phyloP scores from a whole-genome alignment of 2,888 invertebrate genomes.

The Harpalus rubripes region DNA sequence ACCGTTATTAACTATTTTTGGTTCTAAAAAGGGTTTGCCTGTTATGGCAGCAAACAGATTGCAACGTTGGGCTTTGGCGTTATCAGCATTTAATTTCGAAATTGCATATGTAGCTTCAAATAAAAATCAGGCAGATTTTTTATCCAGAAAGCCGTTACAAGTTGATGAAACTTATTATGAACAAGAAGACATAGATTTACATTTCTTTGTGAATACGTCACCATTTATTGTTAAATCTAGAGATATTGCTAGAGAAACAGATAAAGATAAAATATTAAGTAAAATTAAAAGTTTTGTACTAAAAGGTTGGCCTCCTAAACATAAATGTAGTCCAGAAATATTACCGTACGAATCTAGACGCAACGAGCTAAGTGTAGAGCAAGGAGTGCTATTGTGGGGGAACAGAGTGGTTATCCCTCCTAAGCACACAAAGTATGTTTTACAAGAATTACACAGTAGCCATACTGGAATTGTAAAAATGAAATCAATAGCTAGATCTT shows the following conservation, averaged over 20 bases:
- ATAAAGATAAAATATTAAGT: slow-evolving; percentile 10
- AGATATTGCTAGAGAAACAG: neutral
- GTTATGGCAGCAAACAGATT: slow-evolving; percentile 62
- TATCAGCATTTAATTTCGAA: slow-evolving; percentile 68
- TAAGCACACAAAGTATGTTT: no score
- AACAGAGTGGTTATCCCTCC: no score
- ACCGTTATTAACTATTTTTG: slow-evolving; percentile 54
- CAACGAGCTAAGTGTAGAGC: slow-evolving; percentile 13
- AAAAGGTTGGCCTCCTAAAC: slow-evolving; percentile 1
- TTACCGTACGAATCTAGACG: slow-evolving; percentile 1
- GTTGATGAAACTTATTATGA: neutral
- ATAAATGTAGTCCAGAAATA: neutral
- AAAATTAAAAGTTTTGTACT: slow-evolving; percentile 12
- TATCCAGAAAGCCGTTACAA: slow-evolving; percentile 56
- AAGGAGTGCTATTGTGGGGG: no score
- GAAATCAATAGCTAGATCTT: no score
- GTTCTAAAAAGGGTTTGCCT: slow-evolving; percentile 25
- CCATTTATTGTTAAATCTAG: slow-evolving; percentile 20
- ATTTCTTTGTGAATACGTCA: neutral
- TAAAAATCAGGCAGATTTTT: slow-evolving; percentile 68
- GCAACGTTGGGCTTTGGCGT: slow-evolving; percentile 67
- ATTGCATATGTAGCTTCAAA: slow-evolving; percentile 67
- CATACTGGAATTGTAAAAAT: no score
- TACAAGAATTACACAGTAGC: no score
- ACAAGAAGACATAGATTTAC: neutral